Conservation (phyloP, 1,140 invertebrate species). For the Anastrepha ludens region DNA sequence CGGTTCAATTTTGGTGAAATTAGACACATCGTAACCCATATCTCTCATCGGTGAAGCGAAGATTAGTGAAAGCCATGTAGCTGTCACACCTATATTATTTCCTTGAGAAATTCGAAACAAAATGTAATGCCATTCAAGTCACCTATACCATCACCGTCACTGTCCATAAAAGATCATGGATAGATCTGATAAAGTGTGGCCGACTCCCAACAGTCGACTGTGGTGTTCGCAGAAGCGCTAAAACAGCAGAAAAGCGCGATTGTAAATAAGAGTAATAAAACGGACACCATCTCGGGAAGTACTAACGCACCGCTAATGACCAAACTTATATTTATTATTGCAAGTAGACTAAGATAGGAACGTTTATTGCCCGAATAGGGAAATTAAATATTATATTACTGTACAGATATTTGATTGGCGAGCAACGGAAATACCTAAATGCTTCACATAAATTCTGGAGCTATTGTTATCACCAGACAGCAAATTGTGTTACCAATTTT, state of each 20-base stretch:
- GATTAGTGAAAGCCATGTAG: slow-evolving; percentile 83
- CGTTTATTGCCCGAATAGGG: too few relatives aligned
- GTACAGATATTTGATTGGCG: too few relatives aligned
- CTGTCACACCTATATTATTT: slow-evolving; percentile 76
- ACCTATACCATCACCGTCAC: too few relatives aligned
- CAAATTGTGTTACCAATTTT: too few relatives aligned
- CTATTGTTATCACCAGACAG: too few relatives aligned
- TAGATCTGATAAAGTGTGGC: too few relatives aligned
- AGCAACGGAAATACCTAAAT: too few relatives aligned
- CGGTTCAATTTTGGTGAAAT: slow-evolving; percentile 81
- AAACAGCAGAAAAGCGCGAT: background rate
- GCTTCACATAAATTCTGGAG: too few relatives aligned
- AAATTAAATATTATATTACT: too few relatives aligned
- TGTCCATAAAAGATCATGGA: too few relatives aligned
- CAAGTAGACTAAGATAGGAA: too few relatives aligned
- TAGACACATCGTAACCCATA: slow-evolving; percentile 81
- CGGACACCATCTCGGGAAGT: background rate
- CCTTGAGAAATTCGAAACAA: slow-evolving; percentile 76
- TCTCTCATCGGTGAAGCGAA: slow-evolving; percentile 81
- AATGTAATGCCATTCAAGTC: slow-evolving; percentile 70
- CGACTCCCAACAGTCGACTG: slow-evolving; percentile 14
- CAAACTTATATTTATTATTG: background rate
- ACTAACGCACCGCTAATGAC: background rate
- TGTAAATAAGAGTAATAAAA: background rate
- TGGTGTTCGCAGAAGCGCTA: background rate